Base-by-base conservation (phyloP, 2,888 invertebrate genomes). In the Protophormia terraenovae region DNA sequence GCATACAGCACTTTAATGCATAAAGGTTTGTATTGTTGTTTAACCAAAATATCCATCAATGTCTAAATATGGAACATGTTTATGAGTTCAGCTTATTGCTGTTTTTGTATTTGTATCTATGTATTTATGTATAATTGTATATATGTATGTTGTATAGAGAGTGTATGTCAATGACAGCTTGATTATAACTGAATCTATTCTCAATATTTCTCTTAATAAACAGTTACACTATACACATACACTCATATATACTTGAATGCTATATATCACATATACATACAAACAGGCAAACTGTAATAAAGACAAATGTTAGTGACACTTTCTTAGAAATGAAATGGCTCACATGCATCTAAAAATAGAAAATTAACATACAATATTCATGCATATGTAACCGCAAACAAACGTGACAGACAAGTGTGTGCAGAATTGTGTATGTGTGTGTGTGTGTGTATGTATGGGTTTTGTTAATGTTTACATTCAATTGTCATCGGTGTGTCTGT, bases 161-260 rank as follows among this genome's bases (percentile, higher is more conserved):
- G 41, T 14, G 53, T 64, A 72, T 85, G 67, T 62, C 84, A 81
- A 69, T 81, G 84, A 84, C 84, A 85, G 84, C 73, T 62, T 62
- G 81, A 81, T 81, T 85, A 81, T 85, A 81, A 81, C 67, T 35
- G 45, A 78, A 47, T 55, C 29, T 45, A 58, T 69, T 62, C 81
- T 64, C 69, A 75, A 76, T 76, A 82, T 69, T 60, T 53, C 32
- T 75, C 32, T 64, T 62, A 82, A 76, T 82, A 76, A 76, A 82
- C 53, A 24, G 62, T 53, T 71, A 71, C 47, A 66, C 32, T 69
- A 50, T 29, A 29, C 1, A 77, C 45, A 16, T 5, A 24, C 24
- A 41, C 4, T 27, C 6, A 14, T 7, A 38, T 19, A 14, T 6
- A 14, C 50, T 41, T 19, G 19, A 50, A 53, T 41, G 53, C 41